Base-by-base conservation (phyloP, 2,113 vertebrate species). In the Calyptommatus sinebrachiatus region DNA sequence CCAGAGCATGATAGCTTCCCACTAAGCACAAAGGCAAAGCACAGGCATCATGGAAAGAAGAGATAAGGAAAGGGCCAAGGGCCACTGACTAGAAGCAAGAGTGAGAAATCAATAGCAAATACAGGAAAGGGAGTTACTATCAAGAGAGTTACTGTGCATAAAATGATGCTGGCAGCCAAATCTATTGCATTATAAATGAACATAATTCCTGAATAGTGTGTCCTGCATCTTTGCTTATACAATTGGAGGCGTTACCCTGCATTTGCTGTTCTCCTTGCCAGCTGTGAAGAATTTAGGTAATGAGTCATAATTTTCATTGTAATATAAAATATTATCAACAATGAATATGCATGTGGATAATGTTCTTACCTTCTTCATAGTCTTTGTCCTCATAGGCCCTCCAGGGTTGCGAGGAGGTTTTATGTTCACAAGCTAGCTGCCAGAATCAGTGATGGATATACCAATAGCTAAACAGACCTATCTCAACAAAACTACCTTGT, bases 31-130 rank as follows among this genome's bases (percentile, higher is more conserved):
- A 41, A 67, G 72, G 67, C 61, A 81, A 41, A 69, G 66, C 53
- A 45, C 26, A 48, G 48, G 29, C 35, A 61, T n/a, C 14, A 35
- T 85, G 80, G 69, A 61, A 71, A 61, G 24, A 61, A 79, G 77
- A 79, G 72, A 82, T 79, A 79, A 82, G 71, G 50, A 57, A 21
- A 71, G 53, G 66, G 35, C 79, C 41, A 60, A 70, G 67, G 20
- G 35, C 72, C 63, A 78, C 31, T 71, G 72, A 29, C 35, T 29
- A 73, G 35, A 78, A 81, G 41, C 28, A 8, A 26, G 71, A 35
- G 63, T 69, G 46, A 45, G 57, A 78, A 73, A 62, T 69, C 69
- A 73, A 77, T 73, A 28, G 61, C 31, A 45, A 65, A 48, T 65
- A n/a, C 20, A 35, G 35, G 45, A 77, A 72, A 46, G 76, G 31